Evolutionary conservation across 2,888 invertebrate genomes (phyloP), one percentile per base, ranked within the genome.

Genomic region (Pristionchus entomophagus): DNA sequence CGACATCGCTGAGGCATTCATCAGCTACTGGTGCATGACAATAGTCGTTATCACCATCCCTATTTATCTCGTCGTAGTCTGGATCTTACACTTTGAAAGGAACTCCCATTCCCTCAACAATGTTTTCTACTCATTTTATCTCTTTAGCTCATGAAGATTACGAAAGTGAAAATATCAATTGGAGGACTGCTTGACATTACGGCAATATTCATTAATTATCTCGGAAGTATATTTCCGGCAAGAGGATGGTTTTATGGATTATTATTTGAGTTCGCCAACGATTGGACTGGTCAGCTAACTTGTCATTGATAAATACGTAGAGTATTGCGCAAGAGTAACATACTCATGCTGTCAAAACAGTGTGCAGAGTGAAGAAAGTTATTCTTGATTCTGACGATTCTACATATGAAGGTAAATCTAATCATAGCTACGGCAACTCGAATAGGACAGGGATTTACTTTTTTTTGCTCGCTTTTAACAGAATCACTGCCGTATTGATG

Each of bases 141-240:
- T 82, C 51, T 59, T 82, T 17, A 45, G 22, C 12, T 19, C 5
- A n/a, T 29, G n/a, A n/a, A n/a, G n/a, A n/a, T 29, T n/a, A 12
- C 69, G 6, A 17, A 35, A 69, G 29, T 35, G 29, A 6, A 17
- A 19, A 5, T n/a, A n/a, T n/a, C n/a, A n/a, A n/a, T n/a, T n/a
- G 82, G 82, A 26, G 82, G 82, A 38, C 2, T 82, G 19, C 8
- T 56, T n/a, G 82, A 82, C 26, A 38, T 82, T 12, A 35, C 45
- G 3, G 26, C 56, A 19, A 82, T 82, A n/a, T 32, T 59, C 41
- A 82, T 59, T n/a, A 82, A 82, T 38, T 82, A 82, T 51, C 35
- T 82, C n/a, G 82, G 82, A 26, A 45, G 59, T 19, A 59, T 82
- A 22, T 82, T 82, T n/a, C 82, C 82, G 2, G 82, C 59, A 1